Conservation (phyloP, 2,113 vertebrate genomes). For the Eulemur macaco region DNA sequence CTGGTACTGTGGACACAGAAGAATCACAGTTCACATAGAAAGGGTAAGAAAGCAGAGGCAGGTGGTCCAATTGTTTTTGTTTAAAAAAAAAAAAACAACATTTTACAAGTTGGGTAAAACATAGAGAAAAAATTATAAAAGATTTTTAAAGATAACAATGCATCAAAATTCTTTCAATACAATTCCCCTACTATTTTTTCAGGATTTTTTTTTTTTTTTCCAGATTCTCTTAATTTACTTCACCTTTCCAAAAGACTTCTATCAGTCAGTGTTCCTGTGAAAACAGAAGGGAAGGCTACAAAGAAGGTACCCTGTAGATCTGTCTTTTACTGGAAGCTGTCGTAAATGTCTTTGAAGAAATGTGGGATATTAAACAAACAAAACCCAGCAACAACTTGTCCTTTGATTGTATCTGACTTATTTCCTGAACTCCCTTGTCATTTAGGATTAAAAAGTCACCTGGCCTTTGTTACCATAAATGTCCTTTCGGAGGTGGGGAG, state of each 20-base stretch:
- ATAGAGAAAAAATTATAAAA: not conserved
- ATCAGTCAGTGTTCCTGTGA: not conserved
- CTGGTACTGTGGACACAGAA: not conserved
- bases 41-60: not conserved
- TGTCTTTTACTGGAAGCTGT: not conserved
- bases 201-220: not conserved
- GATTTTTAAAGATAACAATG: not conserved
- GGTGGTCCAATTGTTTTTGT: not conserved
- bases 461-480: not conserved
- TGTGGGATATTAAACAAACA: not conserved
- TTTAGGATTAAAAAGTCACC: not conserved
- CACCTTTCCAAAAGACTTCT: not conserved
- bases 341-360: constrained; percentile 22
- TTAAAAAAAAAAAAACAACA: not conserved
- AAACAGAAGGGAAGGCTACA: not conserved
- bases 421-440: not conserved
- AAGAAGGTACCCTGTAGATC: not conserved
- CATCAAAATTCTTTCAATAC: not conserved
- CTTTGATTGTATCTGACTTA: not conserved
- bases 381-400: not conserved
- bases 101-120: not conserved
- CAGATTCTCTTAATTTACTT: constrained; percentile 8
- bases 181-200: not conserved
- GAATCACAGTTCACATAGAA: not conserved
- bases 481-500: not conserved